phyloP scores from a whole-genome alignment of 1,140 invertebrate species.

The Streblospio benedicti region DNA sequence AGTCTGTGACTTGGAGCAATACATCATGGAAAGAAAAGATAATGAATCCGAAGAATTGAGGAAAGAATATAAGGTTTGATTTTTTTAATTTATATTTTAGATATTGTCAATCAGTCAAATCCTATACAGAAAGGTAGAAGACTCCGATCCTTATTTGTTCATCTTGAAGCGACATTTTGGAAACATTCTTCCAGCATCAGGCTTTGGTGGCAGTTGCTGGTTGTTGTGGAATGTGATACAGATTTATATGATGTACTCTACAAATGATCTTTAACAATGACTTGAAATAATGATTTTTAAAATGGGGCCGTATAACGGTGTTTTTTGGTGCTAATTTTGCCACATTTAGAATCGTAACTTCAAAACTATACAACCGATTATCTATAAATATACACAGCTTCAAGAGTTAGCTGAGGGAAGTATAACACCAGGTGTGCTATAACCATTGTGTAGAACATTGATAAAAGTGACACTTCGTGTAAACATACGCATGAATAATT shows the following conservation, averaged over 20 bases:
- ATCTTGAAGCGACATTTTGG: not conserved
- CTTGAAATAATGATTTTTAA: no score
- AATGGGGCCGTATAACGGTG: no score
- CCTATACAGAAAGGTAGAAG: no score
- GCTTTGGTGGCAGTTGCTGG: not conserved
- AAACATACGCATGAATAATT: no score
- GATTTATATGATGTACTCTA: not conserved
- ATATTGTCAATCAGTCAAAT: not conserved
- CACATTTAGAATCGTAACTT: not conserved
- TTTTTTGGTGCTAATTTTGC: not conserved
- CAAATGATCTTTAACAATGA: no score
- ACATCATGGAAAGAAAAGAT: conserved; percentile 2
- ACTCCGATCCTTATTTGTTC: no score
- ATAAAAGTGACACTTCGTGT: no score
- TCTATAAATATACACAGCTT: no score
- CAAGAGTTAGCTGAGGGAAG: no score
- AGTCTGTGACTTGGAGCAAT: conserved; percentile 12
- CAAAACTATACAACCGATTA: no score
- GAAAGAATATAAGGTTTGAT: conserved; percentile 15
- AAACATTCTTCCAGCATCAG: not conserved
- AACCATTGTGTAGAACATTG: no score
- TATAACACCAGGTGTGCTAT: no score
- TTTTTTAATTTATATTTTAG: not conserved
- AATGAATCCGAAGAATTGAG: conserved; percentile 14
- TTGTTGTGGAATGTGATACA: not conserved